Conservation (phyloP, 2,888 invertebrate species). For the Melieria omissa region DNA sequence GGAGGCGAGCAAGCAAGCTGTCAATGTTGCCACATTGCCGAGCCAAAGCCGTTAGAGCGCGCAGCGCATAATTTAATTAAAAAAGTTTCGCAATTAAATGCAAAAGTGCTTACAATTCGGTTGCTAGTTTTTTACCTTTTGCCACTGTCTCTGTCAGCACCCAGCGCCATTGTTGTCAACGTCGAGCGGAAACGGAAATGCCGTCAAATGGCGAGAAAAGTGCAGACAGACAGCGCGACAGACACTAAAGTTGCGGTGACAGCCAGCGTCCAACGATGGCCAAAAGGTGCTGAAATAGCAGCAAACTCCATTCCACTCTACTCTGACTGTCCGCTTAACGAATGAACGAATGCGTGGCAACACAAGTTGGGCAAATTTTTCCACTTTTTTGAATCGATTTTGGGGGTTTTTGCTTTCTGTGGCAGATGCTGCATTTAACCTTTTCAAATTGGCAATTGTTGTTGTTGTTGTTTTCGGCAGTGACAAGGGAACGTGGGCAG, state of each 20-base stretch:
- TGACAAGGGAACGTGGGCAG: neutral
- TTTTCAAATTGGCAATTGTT: neutral
- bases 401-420: neutral
- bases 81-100: constrained; percentile 50
- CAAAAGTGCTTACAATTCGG: constrained; percentile 35
- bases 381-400: too few relatives aligned
- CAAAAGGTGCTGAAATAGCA: too few relatives aligned
- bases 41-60: neutral
- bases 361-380: neutral
- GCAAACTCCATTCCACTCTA: too few relatives aligned
- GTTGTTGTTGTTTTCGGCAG: neutral
- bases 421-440: neutral
- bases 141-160: too few relatives aligned
- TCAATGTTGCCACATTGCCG: neutral
- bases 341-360: neutral
- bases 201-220: too few relatives aligned
- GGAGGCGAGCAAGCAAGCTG: neutral
- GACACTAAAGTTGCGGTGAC: too few relatives aligned
- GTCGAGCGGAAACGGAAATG: too few relatives aligned
- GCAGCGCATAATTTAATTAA: constrained; percentile 46
- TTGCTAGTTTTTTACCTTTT: neutral
- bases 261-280: too few relatives aligned
- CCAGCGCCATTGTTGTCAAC: too few relatives aligned
- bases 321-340: too few relatives aligned
- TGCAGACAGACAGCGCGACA: too few relatives aligned